Conservation (phyloP, 53 echinoderm and acorn worm genomes). For the Antedon mediterranea region DNA sequence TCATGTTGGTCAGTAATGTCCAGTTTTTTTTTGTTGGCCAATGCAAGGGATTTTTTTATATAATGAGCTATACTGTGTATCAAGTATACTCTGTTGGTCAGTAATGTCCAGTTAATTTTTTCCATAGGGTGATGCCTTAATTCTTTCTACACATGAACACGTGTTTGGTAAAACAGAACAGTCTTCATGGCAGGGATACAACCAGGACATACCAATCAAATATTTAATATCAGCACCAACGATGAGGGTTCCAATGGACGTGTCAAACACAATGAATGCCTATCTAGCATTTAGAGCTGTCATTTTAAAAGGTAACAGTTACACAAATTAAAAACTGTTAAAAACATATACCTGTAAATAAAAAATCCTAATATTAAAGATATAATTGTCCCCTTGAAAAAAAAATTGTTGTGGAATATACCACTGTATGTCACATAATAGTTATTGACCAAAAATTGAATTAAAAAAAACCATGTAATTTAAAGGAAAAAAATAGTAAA, state of each 20-base stretch:
- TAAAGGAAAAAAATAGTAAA: too few relatives aligned
- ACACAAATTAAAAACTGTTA: too few relatives aligned
- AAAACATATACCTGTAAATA: too few relatives aligned
- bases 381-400: too few relatives aligned
- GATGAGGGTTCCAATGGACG: slow-evolving; percentile 85
- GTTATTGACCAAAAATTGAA: too few relatives aligned
- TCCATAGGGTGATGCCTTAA: slow-evolving; percentile 79
- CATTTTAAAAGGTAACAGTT: slow-evolving; percentile 71
- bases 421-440: too few relatives aligned
- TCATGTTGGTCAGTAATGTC: too few relatives aligned
- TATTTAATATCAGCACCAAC: slow-evolving; percentile 97
- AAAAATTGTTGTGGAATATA: too few relatives aligned
- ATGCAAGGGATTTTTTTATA: neutral
- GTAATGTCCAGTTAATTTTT: neutral
- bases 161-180: slow-evolving; percentile 71
- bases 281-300: slow-evolving; percentile 88
- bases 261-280: slow-evolving; percentile 73
- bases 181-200: slow-evolving; percentile 65
- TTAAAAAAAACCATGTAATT: too few relatives aligned
- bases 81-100: too few relatives aligned
- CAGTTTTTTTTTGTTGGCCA: neutral
- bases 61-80: neutral
- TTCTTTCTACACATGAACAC: slow-evolving; percentile 70
- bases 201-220: slow-evolving; percentile 87
- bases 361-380: too few relatives aligned